Conservation (phyloP, 2,888 invertebrate genomes). For the Macrosoma leucophasiata region DNA sequence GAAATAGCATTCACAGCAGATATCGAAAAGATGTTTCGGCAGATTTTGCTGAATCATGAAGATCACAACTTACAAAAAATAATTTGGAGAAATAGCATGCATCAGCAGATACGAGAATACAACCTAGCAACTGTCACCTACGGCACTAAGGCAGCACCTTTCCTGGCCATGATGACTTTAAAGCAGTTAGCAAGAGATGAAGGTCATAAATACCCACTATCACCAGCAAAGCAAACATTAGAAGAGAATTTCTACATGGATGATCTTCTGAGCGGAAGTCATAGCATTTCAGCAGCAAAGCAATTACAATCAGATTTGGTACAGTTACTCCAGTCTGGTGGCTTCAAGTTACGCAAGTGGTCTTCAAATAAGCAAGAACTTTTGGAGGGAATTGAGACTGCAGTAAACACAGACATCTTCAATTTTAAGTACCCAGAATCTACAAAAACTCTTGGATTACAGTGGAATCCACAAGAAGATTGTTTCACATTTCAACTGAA, state of each 20-base stretch:
- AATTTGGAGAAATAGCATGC: constrained; percentile 18
- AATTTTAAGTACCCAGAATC: constrained; percentile 21
- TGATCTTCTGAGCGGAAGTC: constrained; percentile 3
- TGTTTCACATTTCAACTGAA: constrained; percentile 10
- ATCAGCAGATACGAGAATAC: constrained; percentile 4
- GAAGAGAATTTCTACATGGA: constrained; percentile 16
- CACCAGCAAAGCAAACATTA: constrained; percentile 2
- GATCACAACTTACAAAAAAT: constrained; percentile 25
- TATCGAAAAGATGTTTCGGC: constrained; percentile 26
- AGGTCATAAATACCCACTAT: constrained; percentile 9
- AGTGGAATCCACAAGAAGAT: constrained; percentile 5
- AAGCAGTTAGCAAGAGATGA: constrained; percentile 19
- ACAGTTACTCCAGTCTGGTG: constrained; percentile 7
- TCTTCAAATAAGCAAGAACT: constrained; percentile 17
- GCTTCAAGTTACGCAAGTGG: constrained; percentile 2
- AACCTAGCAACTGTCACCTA: constrained; percentile 11
- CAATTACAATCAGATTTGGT: constrained; percentile 16
- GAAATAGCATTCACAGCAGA: constrained; percentile 23
- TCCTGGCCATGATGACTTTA: constrained; percentile 25
- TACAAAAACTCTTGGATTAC: constrained; percentile 27
- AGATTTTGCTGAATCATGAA: constrained; percentile 15
- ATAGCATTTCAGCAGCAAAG: neutral
- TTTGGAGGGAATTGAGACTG: constrained; percentile 3
- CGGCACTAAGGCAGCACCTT: constrained; percentile 22
- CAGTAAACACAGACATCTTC: constrained; percentile 25